Evolutionary conservation across 2,113 vertebrate genomes (phyloP).

Genomic region (Sterna hirundo): DNA sequence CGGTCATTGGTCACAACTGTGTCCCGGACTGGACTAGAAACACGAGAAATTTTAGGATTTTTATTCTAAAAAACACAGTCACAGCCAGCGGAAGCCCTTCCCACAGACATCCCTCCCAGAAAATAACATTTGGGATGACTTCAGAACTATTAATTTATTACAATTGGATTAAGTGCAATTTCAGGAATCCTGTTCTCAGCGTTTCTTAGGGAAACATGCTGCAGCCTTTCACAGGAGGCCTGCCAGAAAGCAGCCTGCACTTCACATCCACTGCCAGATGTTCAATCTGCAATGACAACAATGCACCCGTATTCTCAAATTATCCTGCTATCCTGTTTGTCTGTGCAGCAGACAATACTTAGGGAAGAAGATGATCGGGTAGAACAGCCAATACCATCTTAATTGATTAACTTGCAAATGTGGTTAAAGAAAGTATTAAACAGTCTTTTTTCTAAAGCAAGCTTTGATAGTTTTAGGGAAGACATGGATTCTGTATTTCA

Average conservation of each 20-base stretch:
- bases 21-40: slow-evolving; percentile 86
- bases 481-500: not conserved
- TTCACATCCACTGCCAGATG: not conserved
- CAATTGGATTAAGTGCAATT: not conserved
- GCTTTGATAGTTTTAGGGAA: not conserved
- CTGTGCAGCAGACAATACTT: not conserved
- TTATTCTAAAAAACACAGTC: fast-evolving
- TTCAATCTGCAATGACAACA: not conserved
- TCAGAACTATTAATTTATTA: not conserved
- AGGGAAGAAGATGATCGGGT: not conserved
- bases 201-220: not conserved
- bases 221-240: not conserved
- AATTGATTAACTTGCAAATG: not conserved
- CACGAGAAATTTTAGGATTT: not conserved
- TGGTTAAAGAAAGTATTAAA: not conserved
- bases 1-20: slow-evolving; percentile 95
- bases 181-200: not conserved
- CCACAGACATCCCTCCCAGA: not conserved
- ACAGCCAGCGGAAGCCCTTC: not conserved
- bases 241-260: not conserved
- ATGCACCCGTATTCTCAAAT: not conserved
- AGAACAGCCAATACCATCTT: not conserved
- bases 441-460: not conserved
- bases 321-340: not conserved
- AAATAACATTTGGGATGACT: not conserved